Percentiles rank a stretch among this genome's conserved stretches.
Evolutionary conservation across 1,140 invertebrate genomes (phyloP).

Genomic region (Dufourea novaeangliae): DNA sequence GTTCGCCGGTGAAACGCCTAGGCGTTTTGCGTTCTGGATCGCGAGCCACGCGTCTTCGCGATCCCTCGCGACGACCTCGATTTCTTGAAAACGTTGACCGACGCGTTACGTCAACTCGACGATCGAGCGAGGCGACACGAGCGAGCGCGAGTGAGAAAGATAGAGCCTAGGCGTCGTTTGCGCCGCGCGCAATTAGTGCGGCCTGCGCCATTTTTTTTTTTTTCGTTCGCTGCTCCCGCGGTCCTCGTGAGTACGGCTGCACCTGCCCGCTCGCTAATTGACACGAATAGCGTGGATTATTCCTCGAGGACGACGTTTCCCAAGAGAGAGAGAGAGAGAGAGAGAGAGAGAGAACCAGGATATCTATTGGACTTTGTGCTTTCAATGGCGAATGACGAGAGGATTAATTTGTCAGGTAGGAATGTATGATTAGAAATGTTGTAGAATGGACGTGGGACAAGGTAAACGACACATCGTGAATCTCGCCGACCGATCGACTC

Average conservation of each 20-base stretch:
- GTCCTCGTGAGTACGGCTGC: conserved; percentile 34
- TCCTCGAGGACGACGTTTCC: conserved; percentile 55
- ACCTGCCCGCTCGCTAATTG: conserved; percentile 61
- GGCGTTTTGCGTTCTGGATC: neutral
- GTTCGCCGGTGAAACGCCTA: neutral
- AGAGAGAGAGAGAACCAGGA: no score
- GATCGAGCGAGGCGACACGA: no score
- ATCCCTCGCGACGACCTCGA: conserved; percentile 36
- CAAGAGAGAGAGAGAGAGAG: no score
- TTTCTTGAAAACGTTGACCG: conserved; percentile 41
- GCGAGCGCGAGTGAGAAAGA: neutral
- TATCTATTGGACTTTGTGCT: no score
- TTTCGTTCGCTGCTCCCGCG: conserved; percentile 26
- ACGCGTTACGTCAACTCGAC: conserved; percentile 31
- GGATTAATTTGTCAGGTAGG: no score
- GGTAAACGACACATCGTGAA: no score
- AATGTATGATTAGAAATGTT: no score
- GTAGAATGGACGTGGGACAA: no score
- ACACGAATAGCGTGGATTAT: conserved; percentile 58
- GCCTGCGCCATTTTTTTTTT: conserved; percentile 45
- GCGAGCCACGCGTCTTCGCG: conserved; percentile 5
- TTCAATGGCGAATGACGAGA: no score
- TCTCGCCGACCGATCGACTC: no score
- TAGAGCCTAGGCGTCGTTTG: conserved; percentile 35
- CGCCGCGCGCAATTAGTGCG: conserved; percentile 57